Base-by-base conservation (phyloP, 1,140 invertebrate species). In the Drosophila teissieri region DNA sequence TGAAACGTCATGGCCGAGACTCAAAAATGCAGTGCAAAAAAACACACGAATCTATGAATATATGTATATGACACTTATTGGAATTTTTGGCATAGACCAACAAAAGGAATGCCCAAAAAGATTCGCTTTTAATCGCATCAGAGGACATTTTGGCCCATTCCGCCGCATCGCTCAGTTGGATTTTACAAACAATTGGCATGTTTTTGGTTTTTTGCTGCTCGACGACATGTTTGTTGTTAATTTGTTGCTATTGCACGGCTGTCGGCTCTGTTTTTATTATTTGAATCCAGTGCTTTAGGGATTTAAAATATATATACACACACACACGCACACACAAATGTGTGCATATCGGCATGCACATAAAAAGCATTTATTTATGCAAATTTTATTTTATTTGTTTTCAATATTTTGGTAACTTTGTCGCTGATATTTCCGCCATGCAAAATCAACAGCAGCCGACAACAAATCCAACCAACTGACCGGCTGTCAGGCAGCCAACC, bases 311-410 rank as follows among this genome's bases (percentile, higher is more conserved):
- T 62, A 52, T 55, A 68, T 37, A 76, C 8, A 78, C 60, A 44
- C 58, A 82, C 69, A 48, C 60, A 61, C 46, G 63, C 8, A 74
- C 63, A 48, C 58, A 68, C 45, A 76, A 19, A 46, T 46, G 42
- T 22, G 14, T 12, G 22, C 22, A 37, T 46, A 44, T 14, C 10
- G 46, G 15, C 49, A 40, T 46, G 22, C 40, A 73, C 37, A 62
- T 62, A 44, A 69, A 84, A 70, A 61, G 65, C 83, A 88, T 88
- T 86, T 86, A 86, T 86, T 86, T 86, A 86, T 86, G 83, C 83
- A 86, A 86, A 86, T 86, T 86, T 88, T 82, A 86, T 86, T 86
- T 86, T 86, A 86, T 86, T 86, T 86, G 83, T 88, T 86, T 86
- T 86, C 83, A 88, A 86, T 86, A 86, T 86, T 86, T 86, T 86